Conservation (phyloP, 2,797 vertebrate genomes). For the Alosa sapidissima region DNA sequence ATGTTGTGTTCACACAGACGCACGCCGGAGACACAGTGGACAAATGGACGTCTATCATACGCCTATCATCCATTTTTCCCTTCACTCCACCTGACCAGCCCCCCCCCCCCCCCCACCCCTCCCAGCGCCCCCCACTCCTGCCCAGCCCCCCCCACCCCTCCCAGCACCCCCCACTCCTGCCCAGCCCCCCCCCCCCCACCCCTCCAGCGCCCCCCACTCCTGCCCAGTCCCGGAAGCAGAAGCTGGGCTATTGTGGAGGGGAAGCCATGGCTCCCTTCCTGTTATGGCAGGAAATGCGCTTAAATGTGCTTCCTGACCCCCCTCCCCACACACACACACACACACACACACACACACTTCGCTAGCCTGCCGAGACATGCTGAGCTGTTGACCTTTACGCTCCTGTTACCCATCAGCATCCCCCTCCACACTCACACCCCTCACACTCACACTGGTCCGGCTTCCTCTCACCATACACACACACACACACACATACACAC, state of each 20-base stretch:
- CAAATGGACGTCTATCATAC: slow-evolving; percentile 20
- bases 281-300: slow-evolving; percentile 96
- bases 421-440: slow-evolving; percentile 1
- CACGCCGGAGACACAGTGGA: slow-evolving; percentile 27
- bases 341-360: background rate
- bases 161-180: slow-evolving; percentile 36
- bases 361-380: slow-evolving; percentile 7
- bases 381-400: slow-evolving; percentile 40
- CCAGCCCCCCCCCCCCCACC: slow-evolving; percentile 55
- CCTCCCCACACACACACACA: slow-evolving; percentile 56
- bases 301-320: slow-evolving; percentile 95
- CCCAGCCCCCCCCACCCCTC: background rate
- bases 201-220: no score
- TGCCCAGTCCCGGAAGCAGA: slow-evolving; percentile 76
- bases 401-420: background rate
- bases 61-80: slow-evolving; percentile 70
- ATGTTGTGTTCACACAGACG: slow-evolving; percentile 32
- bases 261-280: slow-evolving; percentile 89
- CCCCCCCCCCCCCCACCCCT: background rate
- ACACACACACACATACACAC: slow-evolving; percentile 12
- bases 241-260: slow-evolving; percentile 81
- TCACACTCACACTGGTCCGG: background rate
- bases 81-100: slow-evolving; percentile 66
- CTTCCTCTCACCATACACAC: background rate
- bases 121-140: no score